Conservation (phyloP, 2,797 vertebrate species). For the Cottoperca gobio region DNA sequence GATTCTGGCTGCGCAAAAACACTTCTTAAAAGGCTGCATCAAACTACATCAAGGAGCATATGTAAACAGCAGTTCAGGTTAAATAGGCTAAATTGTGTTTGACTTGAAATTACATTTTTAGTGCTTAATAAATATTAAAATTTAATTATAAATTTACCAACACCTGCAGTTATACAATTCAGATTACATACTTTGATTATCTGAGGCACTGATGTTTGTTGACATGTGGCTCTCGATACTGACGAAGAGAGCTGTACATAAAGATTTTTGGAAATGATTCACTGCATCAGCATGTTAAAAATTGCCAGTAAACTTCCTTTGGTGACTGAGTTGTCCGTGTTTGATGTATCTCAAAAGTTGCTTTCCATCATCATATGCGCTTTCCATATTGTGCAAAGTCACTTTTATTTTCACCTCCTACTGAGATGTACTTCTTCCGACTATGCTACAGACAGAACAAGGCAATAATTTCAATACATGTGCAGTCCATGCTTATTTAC, state of each 20-base stretch:
- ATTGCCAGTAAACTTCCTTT: slow-evolving; percentile 75
- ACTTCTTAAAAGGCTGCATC: slow-evolving; percentile 69
- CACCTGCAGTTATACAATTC: slow-evolving; percentile 78
- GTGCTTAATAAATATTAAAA: slow-evolving; percentile 80
- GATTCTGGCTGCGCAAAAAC: slow-evolving; percentile 50
- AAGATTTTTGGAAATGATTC: slow-evolving; percentile 70
- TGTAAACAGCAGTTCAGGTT: slow-evolving; percentile 80
- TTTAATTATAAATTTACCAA: slow-evolving; percentile 78
- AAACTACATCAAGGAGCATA: slow-evolving; percentile 71
- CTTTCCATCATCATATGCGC: slow-evolving; percentile 32
- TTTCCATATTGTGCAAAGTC: slow-evolving; percentile 69
- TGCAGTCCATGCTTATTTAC: slow-evolving; percentile 81
- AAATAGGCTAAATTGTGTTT: slow-evolving; percentile 75
- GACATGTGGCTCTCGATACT: slow-evolving; percentile 68
- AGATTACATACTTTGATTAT: slow-evolving; percentile 80
- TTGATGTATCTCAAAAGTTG: slow-evolving; percentile 50
- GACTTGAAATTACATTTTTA: slow-evolving; percentile 74
- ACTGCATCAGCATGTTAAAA: slow-evolving; percentile 71
- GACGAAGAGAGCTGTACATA: slow-evolving; percentile 68
- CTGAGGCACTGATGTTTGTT: slow-evolving; percentile 83
- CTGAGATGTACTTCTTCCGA: slow-evolving; percentile 74
- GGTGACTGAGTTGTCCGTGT: slow-evolving; percentile 67
- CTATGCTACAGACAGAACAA: slow-evolving; percentile 82
- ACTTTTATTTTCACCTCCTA: slow-evolving; percentile 49
- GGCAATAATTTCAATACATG: slow-evolving; percentile 76